phyloP scores from a whole-genome alignment of 2,797 vertebrate genomes.

The Malurus splendens region DNA sequence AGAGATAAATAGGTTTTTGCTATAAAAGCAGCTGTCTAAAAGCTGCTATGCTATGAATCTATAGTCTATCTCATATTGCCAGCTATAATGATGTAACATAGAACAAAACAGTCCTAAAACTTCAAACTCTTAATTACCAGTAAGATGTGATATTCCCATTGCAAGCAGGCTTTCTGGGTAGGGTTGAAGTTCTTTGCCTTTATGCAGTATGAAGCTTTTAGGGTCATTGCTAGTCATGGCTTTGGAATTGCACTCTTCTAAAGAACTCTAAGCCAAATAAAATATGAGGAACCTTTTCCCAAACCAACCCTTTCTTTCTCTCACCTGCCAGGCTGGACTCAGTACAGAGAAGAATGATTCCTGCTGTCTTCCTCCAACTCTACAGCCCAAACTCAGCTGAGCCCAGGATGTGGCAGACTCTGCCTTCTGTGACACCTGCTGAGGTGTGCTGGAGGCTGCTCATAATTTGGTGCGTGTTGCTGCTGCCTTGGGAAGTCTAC shows the following conservation, averaged over 20 bases:
- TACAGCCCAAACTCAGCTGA: background rate
- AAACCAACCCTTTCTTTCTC: background rate
- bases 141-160: background rate
- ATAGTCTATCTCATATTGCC: background rate
- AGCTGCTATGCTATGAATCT: background rate
- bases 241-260: background rate
- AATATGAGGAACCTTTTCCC: background rate
- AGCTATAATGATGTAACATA: background rate
- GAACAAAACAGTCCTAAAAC: background rate
- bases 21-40: background rate
- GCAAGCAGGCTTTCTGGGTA: background rate
- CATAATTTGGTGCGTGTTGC: rapidly evolving
- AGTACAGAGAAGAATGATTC: background rate
- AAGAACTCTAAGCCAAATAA: background rate
- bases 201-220: background rate
- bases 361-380: background rate
- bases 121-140: background rate
- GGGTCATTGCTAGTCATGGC: background rate
- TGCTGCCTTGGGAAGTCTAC: background rate
- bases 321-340: background rate
- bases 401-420: background rate
- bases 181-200: background rate
- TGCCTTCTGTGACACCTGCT: background rate
- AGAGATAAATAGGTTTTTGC: background rate
- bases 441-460: background rate